These are phyloP conservation scores for Elephantulus edwardii DNA, from an alignment of 2,113 vertebrate genomes.

Conservation along the genomic window DNA sequence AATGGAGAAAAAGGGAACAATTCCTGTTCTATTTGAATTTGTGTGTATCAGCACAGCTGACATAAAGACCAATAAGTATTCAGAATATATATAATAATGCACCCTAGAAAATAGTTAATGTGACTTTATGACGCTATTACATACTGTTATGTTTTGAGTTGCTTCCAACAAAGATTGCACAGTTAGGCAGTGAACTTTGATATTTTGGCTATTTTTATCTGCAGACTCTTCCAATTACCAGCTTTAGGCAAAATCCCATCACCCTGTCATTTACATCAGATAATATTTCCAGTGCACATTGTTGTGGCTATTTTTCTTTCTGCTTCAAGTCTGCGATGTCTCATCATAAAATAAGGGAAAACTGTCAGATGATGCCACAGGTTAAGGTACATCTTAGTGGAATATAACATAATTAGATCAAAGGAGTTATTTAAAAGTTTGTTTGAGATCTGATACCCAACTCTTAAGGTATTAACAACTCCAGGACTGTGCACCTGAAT, in stretches of 20 bases:
- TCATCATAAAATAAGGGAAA: constrained; percentile 68
- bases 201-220: constrained; percentile 60
- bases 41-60: background rate
- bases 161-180: constrained; percentile 51
- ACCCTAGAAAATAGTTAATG: background rate
- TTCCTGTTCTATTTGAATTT: background rate
- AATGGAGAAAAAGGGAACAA: constrained; percentile 33
- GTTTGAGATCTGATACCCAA: background rate
- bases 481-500: background rate
- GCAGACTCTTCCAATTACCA: constrained; percentile 41
- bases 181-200: constrained; percentile 44
- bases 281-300: constrained; percentile 29
- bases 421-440: constrained; percentile 36
- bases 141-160: constrained; percentile 47
- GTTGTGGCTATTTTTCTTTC: background rate
- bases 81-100: constrained; percentile 27
- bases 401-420: constrained; percentile 29
- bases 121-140: constrained; percentile 40
- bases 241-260: constrained; percentile 22
- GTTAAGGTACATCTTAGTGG: background rate
- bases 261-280: constrained; percentile 53
- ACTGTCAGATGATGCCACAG: background rate
- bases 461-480: background rate
- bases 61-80: constrained; percentile 31
- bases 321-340: constrained; percentile 28